These are phyloP conservation scores for Eupithecia dodoneata DNA, from an alignment of 2,888 invertebrate genomes.

Conservation along the genomic window DNA sequence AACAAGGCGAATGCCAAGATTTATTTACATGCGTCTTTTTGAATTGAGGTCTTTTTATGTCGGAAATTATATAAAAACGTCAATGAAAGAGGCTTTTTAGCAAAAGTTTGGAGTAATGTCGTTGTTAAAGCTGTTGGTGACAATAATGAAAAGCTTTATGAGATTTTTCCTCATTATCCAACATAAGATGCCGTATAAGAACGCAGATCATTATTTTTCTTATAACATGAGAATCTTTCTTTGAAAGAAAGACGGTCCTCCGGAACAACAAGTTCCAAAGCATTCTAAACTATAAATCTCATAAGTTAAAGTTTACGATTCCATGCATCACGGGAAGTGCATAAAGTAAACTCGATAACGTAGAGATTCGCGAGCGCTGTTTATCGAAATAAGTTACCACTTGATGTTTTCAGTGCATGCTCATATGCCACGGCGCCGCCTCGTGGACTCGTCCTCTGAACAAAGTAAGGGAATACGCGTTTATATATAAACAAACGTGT, in stretches of 20 bases:
- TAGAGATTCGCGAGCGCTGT: constrained; percentile 43
- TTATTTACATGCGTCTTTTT: constrained; percentile 15
- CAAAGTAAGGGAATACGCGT: neutral
- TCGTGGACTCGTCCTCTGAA: neutral
- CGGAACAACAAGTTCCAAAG: constrained; percentile 17
- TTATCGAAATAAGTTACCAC: constrained; percentile 57
- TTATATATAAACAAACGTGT: too few relatives aligned
- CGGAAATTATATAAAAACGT: neutral
- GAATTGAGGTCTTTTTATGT: neutral
- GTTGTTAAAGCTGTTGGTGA: neutral
- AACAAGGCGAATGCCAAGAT: constrained; percentile 14
- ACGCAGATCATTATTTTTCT: neutral
- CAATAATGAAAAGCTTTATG: neutral
- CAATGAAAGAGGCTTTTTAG: neutral
- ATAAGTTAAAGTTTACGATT: constrained; percentile 30
- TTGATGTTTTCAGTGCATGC: constrained; percentile 50
- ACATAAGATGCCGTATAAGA: neutral
- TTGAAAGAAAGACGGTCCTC: neutral
- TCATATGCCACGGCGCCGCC: neutral
- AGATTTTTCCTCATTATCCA: neutral
- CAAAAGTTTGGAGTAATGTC: neutral
- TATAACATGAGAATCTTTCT: neutral
- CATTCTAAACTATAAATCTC: constrained; percentile 27
- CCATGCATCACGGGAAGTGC: constrained; percentile 24
- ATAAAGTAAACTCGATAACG: constrained; percentile 32